These are phyloP conservation scores for Hyles lineata DNA, from an alignment of 2,888 invertebrate species.

Conservation along the genomic window DNA sequence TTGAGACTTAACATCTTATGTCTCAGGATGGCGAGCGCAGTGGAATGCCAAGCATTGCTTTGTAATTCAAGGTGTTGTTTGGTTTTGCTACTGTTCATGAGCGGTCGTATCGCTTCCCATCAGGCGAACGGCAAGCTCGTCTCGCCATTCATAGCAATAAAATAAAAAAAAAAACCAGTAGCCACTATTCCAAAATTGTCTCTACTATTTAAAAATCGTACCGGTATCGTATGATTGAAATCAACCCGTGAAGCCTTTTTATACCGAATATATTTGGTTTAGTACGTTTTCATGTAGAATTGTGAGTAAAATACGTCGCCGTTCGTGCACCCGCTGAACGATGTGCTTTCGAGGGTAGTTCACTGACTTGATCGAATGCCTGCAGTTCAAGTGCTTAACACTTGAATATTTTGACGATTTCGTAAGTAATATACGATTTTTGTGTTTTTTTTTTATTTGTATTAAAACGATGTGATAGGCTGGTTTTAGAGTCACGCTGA, in stretches of 20 bases:
- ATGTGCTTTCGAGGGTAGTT: conserved; percentile 16
- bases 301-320: conserved; percentile 72
- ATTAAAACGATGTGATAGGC: background rate
- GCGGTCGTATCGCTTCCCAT: too few relatives aligned
- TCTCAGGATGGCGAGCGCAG: too few relatives aligned
- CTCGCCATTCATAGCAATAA: too few relatives aligned
- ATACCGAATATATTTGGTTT: conserved; percentile 73
- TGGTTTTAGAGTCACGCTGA: too few relatives aligned
- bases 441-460: background rate
- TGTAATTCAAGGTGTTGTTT: too few relatives aligned
- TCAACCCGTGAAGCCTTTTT: conserved; percentile 49
- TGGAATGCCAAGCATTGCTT: too few relatives aligned
- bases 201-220: conserved; percentile 16
- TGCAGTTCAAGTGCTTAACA: background rate
- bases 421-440: background rate
- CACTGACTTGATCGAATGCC: conserved; percentile 19
- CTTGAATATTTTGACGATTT: conserved; percentile 34
- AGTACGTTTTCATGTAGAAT: conserved; percentile 73
- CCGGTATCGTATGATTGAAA: conserved; percentile 54
- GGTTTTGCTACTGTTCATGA: too few relatives aligned
- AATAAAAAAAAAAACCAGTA: too few relatives aligned
- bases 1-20: too few relatives aligned
- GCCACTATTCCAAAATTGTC: too few relatives aligned
- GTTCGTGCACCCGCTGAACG: conserved; percentile 43
- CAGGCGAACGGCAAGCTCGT: too few relatives aligned